Evolutionary conservation across 2,113 vertebrate genomes (phyloP).

Genomic region (Sitta europaea): DNA sequence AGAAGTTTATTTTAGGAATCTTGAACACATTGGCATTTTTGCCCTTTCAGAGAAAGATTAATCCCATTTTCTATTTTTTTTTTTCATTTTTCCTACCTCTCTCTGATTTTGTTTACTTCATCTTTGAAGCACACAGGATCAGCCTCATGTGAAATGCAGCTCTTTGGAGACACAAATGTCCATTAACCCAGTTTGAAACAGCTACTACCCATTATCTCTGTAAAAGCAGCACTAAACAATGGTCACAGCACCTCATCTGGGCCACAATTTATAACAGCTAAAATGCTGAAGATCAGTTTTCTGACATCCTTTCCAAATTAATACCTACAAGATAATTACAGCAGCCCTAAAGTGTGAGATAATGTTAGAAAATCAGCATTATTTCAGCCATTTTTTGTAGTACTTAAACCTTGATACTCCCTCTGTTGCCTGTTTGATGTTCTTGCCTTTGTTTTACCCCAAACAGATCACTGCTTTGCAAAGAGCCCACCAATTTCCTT

Average conservation of each 20-base stretch:
- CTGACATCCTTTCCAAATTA: neutral
- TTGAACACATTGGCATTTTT: neutral
- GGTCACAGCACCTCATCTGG: neutral
- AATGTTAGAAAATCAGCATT: neutral
- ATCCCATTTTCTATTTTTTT: neutral
- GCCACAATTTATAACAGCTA: neutral
- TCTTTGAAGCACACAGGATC: neutral
- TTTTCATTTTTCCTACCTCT: neutral
- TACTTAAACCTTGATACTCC: neutral
- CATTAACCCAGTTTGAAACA: neutral
- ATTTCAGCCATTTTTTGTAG: neutral
- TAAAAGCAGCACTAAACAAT: neutral
- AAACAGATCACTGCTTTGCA: neutral
- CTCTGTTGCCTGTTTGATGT: neutral
- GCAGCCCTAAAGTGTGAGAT: neutral
- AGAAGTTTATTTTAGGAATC: neutral
- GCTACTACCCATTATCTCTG: neutral
- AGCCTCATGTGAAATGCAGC: neutral
- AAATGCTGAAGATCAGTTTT: neutral
- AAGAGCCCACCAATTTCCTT: neutral
- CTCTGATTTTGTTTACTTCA: neutral
- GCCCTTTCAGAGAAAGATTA: neutral
- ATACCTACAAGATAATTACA: neutral
- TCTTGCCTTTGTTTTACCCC: neutral
- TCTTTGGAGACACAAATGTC: neutral